phyloP scores from a whole-genome alignment of 2,888 invertebrate species.

The Tetragonula carbonaria region DNA sequence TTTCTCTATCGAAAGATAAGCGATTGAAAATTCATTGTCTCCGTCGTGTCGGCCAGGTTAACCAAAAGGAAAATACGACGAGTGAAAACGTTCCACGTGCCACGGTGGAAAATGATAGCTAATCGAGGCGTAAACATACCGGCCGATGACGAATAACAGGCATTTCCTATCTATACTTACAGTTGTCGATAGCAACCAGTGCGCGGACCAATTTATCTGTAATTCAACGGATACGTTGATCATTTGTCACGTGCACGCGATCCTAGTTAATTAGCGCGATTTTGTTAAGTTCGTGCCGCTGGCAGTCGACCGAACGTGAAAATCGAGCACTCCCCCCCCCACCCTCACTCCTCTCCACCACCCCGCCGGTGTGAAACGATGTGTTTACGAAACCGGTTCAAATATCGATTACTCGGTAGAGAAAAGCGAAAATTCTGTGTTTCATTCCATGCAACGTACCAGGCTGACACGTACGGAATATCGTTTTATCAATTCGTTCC shows the following conservation, averaged over 20 bases:
- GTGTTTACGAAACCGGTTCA: not conserved
- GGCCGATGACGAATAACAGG: slow-evolving; percentile 40
- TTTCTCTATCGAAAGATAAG: not conserved
- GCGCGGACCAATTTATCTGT: slow-evolving; percentile 31
- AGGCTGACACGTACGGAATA: not conserved
- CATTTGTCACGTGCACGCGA: slow-evolving; percentile 54
- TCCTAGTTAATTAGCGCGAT: slow-evolving; percentile 61
- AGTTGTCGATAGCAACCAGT: slow-evolving; percentile 40
- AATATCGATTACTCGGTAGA: not conserved
- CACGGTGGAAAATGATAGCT: slow-evolving; percentile 20
- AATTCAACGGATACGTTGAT: slow-evolving; percentile 60
- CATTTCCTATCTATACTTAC: slow-evolving; percentile 32
- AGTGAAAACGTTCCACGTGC: slow-evolving; percentile 15
- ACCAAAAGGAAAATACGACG: not conserved
- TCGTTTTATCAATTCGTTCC: no score
- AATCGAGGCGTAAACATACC: slow-evolving; percentile 30
- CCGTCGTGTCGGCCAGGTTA: no score
- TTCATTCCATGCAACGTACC: not conserved
- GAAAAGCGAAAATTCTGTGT: not conserved
- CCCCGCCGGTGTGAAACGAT: not conserved
- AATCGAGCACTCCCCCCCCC: not conserved
- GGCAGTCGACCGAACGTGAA: not conserved
- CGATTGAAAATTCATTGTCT: slow-evolving; percentile 13
- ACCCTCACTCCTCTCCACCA: no score
- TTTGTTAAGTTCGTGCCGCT: slow-evolving; percentile 17